Conservation (phyloP, 2,888 invertebrate species). For the Campopleginae sp. region DNA sequence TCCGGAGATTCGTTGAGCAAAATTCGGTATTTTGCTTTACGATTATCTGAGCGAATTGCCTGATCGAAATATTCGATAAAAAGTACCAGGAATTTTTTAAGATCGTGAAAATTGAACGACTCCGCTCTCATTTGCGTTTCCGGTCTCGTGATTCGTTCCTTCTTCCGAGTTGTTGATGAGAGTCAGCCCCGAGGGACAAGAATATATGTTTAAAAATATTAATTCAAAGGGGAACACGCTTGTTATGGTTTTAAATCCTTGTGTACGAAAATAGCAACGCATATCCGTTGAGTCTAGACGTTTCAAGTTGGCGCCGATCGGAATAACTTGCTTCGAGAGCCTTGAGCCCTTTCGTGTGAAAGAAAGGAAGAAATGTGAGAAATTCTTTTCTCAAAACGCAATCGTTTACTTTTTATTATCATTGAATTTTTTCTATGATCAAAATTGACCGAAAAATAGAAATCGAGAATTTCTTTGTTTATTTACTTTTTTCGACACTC, state of each 20-base stretch:
- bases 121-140: background rate
- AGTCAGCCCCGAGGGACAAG: background rate
- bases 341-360: constrained; percentile 26
- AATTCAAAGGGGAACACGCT: constrained; percentile 59
- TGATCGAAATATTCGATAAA: no score
- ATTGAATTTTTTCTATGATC: background rate
- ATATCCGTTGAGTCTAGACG: constrained; percentile 77
- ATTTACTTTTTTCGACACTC: background rate
- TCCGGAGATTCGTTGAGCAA: background rate
- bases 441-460: background rate
- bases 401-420: background rate
- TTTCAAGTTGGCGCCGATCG: constrained; percentile 74
- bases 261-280: constrained; percentile 75
- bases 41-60: no score
- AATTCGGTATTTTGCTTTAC: background rate
- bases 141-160: background rate
- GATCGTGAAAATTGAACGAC: background rate
- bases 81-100: no score
- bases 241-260: constrained; percentile 75
- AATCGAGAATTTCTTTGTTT: background rate
- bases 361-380: constrained; percentile 46
- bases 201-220: constrained; percentile 3
- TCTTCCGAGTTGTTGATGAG: background rate
- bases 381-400: background rate
- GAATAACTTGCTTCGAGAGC: constrained; percentile 73